Base-by-base conservation (phyloP, 1,140 invertebrate genomes). In the Cylas formicarius region DNA sequence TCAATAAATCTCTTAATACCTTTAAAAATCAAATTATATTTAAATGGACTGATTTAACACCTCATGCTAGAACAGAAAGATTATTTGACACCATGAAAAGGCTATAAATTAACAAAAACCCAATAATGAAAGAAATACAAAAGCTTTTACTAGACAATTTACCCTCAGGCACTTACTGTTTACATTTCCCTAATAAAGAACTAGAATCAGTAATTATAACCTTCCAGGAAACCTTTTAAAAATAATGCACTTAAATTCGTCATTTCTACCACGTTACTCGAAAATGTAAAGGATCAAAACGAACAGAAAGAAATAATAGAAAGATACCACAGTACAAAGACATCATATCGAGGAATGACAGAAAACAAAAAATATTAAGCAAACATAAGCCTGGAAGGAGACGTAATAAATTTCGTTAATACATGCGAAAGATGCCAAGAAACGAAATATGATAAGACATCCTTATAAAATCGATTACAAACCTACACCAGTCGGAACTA, bases 311-410 rank as follows among this genome's bases (percentile, higher is more conserved):
- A 38, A 24, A 38, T 3, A 2, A 27, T 38, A 13, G 20, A 38
- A 38, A 6, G 19, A 2, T 38, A 24, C 17, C 36, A 38, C 22
- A 38, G 8, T 2, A 27, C 22, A 1, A 38, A 38, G 20, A 38
- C 22, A 2, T 38, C 36, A 13, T 19, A 26, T 38, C 7, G 36
- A 3, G 36, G 36, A 2, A 24, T 38, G 18, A 24, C 1, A 8
- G 36, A 38, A 24, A 38, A 38, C 20, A 38, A 14, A 23, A 24
- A 24, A 27, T 5, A 38, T 38, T 3, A 38, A 41, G 32, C n/a
- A 16, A 20, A 4, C 10, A 14, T 19, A 24, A 31, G 20, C 24
- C 22, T n/a, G n/a, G n/a, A n/a, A n/a, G n/a, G n/a, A n/a, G 27
- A 28, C 5, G 27, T 28, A 3, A 20, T 22, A 19, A 36, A 22